A percentile compares a stretch with the other conserved stretches of the same genome.
Conservation (phyloP, 2,113 vertebrate genomes). For the Tachysurus vachellii region DNA sequence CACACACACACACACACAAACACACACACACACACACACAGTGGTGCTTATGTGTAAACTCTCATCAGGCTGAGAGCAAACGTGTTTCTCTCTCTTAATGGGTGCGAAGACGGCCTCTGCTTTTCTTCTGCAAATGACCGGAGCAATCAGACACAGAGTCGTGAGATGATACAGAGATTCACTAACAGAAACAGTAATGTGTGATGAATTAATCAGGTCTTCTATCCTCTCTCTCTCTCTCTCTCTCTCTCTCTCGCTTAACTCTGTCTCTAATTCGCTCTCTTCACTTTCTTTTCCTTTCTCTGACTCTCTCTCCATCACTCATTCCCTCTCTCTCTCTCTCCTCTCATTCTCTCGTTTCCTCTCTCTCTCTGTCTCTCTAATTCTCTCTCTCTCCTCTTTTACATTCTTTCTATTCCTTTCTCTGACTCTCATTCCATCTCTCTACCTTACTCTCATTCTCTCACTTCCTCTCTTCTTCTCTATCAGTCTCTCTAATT, state of each 20-base stretch:
- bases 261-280: too few relatives aligned
- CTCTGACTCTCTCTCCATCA: slow-evolving; percentile 9
- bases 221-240: not conserved
- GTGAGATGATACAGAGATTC: slow-evolving; percentile 13
- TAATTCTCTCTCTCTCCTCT: not conserved
- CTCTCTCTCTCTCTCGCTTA: slow-evolving; percentile 6
- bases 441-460: not conserved
- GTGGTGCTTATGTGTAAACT: not conserved
- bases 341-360: not conserved
- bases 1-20: not conserved
- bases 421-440: not conserved
- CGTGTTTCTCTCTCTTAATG: slow-evolving; percentile 15
- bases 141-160: slow-evolving; percentile 27
- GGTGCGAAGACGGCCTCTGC: slow-evolving; percentile 24
- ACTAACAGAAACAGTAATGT: slow-evolving; percentile 8
- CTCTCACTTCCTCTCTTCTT: not conserved
- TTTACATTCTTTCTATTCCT: too few relatives aligned
- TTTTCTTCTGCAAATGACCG: not conserved
- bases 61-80: not conserved
- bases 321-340: not conserved
- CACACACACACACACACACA: too few relatives aligned
- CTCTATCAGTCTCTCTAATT: too few relatives aligned
- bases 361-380: not conserved
- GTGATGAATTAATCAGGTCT: slow-evolving; percentile 33
- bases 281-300: too few relatives aligned